These are phyloP conservation scores for Chouioia cunea DNA, from an alignment of 2,888 invertebrate species.

Conservation along the genomic window DNA sequence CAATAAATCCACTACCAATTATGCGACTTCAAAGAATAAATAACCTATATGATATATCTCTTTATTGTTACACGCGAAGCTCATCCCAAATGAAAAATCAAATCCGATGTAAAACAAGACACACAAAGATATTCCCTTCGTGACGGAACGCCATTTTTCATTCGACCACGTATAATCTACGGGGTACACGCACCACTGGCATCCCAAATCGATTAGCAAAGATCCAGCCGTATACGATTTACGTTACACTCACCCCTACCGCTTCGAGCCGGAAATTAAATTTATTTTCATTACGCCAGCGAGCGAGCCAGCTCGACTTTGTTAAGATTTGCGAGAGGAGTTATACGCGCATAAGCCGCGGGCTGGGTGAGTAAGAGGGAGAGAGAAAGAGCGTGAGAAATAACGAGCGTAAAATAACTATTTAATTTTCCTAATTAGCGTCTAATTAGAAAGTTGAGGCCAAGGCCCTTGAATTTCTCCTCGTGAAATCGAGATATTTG, in stretches of 20 bases:
- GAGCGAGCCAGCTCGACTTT: slow-evolving; percentile 1
- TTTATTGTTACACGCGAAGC: no score
- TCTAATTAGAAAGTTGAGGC: slow-evolving; percentile 21
- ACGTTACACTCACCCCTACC: not conserved
- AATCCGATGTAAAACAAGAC: no score
- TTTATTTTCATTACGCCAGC: slow-evolving; percentile 36
- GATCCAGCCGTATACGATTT: slow-evolving; percentile 13
- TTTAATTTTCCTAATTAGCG: slow-evolving; percentile 38
- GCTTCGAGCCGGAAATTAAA: slow-evolving; percentile 38
- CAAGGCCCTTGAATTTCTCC: not conserved
- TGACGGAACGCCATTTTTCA: slow-evolving; percentile 38
- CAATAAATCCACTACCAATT: no score
- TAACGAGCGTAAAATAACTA: slow-evolving; percentile 28
- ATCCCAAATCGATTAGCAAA: slow-evolving; percentile 31
- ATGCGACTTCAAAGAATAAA: not conserved
- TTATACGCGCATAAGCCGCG: not conserved
- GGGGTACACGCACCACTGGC: not conserved
- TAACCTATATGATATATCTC: not conserved
- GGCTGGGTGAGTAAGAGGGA: not conserved
- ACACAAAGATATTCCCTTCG: not conserved
- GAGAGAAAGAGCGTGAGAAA: not conserved
- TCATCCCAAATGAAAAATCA: not conserved
- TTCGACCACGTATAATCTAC: slow-evolving; percentile 8
- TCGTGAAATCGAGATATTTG: no score
- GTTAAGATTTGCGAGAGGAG: slow-evolving; percentile 22